Evolutionary conservation across 1,140 invertebrate genomes (phyloP).

Genomic region (Bombus waltoni): DNA sequence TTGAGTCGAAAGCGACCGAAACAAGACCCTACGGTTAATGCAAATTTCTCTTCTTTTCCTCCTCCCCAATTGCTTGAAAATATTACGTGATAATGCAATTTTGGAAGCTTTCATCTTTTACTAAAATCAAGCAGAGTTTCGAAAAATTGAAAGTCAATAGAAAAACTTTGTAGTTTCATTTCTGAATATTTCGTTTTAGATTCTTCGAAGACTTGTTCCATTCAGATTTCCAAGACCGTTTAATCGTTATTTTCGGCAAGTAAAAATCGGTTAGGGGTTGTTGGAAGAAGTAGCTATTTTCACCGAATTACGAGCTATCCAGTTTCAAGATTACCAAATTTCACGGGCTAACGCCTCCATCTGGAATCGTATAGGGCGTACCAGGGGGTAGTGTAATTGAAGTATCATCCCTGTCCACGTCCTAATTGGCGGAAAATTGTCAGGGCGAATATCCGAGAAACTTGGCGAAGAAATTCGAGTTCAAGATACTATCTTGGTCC

Average conservation of each 20-base stretch:
- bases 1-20: not conserved
- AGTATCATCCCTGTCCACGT: conserved; percentile 55
- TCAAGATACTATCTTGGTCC: not conserved
- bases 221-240: not conserved
- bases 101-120: not conserved
- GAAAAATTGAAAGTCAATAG: not conserved
- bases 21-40: not conserved
- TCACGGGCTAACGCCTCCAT: conserved; percentile 71
- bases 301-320: conserved; percentile 56
- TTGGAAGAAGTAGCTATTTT: not conserved
- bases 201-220: not conserved
- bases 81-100: not conserved
- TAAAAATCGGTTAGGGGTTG: conserved; percentile 14
- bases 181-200: not conserved
- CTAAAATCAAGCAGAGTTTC: not conserved
- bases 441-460: conserved; percentile 12
- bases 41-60: not conserved
- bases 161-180: not conserved
- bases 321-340: conserved; percentile 67
- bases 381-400: conserved; percentile 65
- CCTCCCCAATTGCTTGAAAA: not conserved
- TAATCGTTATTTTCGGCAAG: not conserved
- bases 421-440: conserved; percentile 72
- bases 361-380: conserved; percentile 49
- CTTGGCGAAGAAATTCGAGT: not conserved